Evolutionary conservation across 2,888 invertebrate species (phyloP).

Genomic region (Mimumesa dahlbomi): DNA sequence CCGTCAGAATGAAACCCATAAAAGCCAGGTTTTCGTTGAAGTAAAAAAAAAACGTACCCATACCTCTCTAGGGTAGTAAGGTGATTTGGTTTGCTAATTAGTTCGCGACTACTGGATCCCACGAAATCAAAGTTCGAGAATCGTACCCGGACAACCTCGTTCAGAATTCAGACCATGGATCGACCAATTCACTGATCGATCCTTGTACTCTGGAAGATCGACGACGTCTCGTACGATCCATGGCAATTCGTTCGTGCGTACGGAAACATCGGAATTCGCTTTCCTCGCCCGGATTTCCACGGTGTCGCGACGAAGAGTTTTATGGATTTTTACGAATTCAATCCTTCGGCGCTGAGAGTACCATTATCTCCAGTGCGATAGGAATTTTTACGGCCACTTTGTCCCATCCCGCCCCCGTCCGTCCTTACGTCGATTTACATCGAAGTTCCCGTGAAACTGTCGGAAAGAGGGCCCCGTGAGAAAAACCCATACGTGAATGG

Average conservation of each 20-base stretch:
- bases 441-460: conserved; percentile 33
- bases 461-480: conserved; percentile 45
- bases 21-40: too few species aligned
- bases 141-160: conserved; percentile 2
- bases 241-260: conserved; percentile 23
- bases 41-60: too few species aligned
- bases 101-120: neutral
- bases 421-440: conserved; percentile 44
- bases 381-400: conserved; percentile 71
- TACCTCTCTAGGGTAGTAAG: too few species aligned
- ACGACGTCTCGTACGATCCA: conserved; percentile 31
- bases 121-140: too few species aligned
- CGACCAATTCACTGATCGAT: conserved; percentile 39
- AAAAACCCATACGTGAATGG: conserved; percentile 57
- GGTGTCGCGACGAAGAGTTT: conserved; percentile 19
- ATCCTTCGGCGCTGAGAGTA: conserved; percentile 45
- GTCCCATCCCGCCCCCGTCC: conserved; percentile 61
- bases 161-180: conserved; percentile 39
- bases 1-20: too few species aligned
- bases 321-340: conserved; percentile 60
- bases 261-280: neutral
- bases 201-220: conserved; percentile 44
- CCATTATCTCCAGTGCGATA: conserved; percentile 71
- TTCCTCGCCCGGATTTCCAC: conserved; percentile 24
- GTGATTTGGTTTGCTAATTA: conserved; percentile 47